These are phyloP conservation scores for Brachionus sp. DNA, from an alignment of 1,140 invertebrate genomes.

Conservation along the genomic window DNA sequence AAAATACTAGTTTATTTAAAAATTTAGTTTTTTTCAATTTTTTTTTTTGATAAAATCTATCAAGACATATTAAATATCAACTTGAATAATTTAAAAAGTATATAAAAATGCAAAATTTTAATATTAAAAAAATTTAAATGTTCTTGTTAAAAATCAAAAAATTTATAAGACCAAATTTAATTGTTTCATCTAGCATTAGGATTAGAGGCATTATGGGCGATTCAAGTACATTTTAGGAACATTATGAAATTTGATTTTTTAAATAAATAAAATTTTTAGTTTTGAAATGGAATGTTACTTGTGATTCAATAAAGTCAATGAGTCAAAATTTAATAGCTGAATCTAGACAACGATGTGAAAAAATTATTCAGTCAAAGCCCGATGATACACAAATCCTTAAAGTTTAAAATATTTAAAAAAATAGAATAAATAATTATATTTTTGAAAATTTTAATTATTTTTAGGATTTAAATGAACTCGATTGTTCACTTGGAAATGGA, in stretches of 20 bases:
- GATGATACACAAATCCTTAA: background rate
- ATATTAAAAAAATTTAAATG: background rate
- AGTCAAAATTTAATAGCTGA: background rate
- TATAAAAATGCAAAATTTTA: background rate
- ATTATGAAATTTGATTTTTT: background rate
- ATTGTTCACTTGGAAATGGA: constrained; percentile 17
- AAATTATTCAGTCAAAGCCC: background rate
- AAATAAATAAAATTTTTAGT: background rate
- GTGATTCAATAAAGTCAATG: background rate
- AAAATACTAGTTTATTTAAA: no score
- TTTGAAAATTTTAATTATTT: background rate
- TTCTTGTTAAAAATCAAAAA: background rate
- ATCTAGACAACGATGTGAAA: background rate
- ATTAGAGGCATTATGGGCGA: background rate
- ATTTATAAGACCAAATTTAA: background rate
- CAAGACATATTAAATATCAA: no score
- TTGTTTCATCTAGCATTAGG: background rate
- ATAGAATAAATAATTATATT: background rate
- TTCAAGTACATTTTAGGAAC: constrained; percentile 8
- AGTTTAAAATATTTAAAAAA: background rate
- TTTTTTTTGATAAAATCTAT: no score
- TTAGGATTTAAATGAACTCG: constrained; percentile 41
- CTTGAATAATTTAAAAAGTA: no score
- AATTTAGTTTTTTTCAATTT: no score
- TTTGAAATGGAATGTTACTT: constrained; percentile 24